phyloP scores from a whole-genome alignment of 2,113 vertebrate species.

The Murina feae region DNA sequence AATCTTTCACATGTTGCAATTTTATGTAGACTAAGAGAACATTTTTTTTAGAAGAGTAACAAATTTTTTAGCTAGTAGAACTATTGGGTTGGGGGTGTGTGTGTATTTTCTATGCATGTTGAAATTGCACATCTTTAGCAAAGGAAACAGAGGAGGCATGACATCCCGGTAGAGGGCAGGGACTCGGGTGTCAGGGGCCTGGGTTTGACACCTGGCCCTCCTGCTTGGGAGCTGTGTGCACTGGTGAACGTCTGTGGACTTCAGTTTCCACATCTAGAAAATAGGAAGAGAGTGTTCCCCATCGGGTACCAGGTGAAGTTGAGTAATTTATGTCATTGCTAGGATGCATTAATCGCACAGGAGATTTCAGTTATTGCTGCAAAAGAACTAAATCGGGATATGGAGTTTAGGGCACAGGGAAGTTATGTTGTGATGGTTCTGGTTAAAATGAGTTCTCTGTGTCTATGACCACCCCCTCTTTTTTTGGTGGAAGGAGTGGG shows the following conservation, averaged over 20 bases:
- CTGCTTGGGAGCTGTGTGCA: rapidly evolving
- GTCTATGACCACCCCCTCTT: rapidly evolving
- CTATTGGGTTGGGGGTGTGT: not conserved
- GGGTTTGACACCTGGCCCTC: not conserved
- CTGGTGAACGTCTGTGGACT: not conserved
- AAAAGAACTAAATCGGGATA: not conserved
- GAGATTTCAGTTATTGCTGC: not conserved
- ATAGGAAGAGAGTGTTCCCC: not conserved
- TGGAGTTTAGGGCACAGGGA: not conserved
- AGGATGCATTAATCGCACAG: rapidly evolving
- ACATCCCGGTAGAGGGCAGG: not conserved
- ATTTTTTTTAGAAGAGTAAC: not conserved
- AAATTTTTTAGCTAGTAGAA: not conserved
- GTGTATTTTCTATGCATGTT: not conserved
- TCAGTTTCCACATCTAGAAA: not conserved
- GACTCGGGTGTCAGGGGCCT: not conserved
- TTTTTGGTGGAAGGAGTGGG: not conserved
- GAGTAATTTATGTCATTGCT: not conserved
- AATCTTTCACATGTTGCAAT: not conserved
- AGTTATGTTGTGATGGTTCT: not conserved
- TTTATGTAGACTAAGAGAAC: not conserved
- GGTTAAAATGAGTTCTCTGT: not conserved
- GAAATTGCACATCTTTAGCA: not conserved
- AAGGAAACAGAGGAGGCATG: not conserved
- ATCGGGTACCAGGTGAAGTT: not conserved